Percentiles rank a stretch among this genome's conserved stretches.
phyloP scores from a whole-genome alignment of 2,888 invertebrate species.

The Lymantria dispar region DNA sequence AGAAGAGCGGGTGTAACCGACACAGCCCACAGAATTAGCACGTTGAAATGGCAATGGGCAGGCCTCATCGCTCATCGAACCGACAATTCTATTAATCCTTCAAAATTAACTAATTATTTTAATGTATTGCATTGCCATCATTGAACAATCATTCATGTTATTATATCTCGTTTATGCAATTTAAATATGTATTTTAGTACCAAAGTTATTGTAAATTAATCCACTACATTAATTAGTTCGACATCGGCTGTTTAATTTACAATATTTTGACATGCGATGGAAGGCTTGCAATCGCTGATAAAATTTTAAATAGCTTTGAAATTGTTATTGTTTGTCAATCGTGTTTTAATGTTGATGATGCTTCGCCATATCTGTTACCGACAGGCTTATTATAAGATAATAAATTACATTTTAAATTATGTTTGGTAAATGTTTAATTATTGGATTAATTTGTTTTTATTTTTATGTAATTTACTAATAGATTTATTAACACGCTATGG shows the following conservation, averaged over 20 bases:
- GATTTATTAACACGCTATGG: no score
- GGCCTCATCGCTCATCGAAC: no score
- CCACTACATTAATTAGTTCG: not conserved
- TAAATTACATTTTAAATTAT: conserved; percentile 1
- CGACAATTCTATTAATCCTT: no score
- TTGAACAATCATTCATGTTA: no score
- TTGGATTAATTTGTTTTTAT: not conserved
- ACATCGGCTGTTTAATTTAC: conserved; percentile 2
- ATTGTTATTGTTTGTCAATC: conserved; percentile 3
- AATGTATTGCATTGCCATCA: no score
- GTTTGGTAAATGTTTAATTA: not conserved
- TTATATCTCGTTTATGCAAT: no score
- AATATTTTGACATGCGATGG: conserved; percentile 2
- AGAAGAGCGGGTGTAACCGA: no score
- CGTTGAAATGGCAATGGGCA: no score
- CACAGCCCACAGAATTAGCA: no score
- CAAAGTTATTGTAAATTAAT: not conserved
- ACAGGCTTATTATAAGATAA: not conserved
- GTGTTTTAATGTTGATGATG: not conserved
- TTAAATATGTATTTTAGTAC: no score
- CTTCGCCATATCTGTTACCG: not conserved
- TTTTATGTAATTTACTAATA: no score
- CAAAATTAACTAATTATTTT: no score
- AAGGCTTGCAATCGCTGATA: not conserved
- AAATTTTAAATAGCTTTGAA: conserved; percentile 11